phyloP scores from a whole-genome alignment of 2,797 vertebrate genomes.

The Glyptemys insculpta region DNA sequence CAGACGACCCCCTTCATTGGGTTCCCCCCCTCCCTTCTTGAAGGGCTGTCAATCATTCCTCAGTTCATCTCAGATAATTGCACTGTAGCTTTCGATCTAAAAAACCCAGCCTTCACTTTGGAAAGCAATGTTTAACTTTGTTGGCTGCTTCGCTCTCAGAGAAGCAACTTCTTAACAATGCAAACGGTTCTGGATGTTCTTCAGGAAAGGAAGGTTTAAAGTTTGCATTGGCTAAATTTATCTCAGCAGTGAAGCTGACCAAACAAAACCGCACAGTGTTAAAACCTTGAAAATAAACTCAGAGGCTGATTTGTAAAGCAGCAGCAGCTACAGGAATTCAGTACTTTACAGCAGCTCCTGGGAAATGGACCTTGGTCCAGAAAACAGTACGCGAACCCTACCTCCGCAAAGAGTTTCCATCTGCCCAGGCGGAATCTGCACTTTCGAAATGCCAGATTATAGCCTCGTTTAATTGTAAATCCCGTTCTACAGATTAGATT shows the following conservation, averaged over 20 bases:
- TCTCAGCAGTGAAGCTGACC: not conserved
- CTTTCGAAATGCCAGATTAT: not conserved
- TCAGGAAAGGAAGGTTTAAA: not conserved
- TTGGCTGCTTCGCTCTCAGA: not conserved
- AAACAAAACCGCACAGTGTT: not conserved
- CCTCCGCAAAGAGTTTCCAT: not conserved
- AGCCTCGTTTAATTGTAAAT: not conserved
- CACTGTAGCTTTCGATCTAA: not conserved
- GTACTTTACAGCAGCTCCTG: not conserved
- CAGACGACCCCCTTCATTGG: constrained; percentile 65
- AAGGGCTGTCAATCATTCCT: constrained; percentile 78
- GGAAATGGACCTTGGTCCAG: not conserved
- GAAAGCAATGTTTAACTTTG: not conserved
- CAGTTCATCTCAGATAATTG: not conserved
- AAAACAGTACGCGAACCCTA: not conserved
- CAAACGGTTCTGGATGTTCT: not conserved
- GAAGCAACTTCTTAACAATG: not conserved
- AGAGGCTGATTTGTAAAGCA: not conserved
- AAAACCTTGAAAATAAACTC: not conserved
- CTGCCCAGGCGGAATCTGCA: not conserved
- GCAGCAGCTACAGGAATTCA: not conserved
- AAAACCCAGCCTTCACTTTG: not conserved
- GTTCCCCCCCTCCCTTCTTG: constrained; percentile 35
- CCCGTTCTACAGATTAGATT: not conserved
- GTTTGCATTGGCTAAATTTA: not conserved